These are phyloP conservation scores for Cosmopolites sordidus DNA, from an alignment of 2,888 invertebrate genomes.

Conservation along the genomic window DNA sequence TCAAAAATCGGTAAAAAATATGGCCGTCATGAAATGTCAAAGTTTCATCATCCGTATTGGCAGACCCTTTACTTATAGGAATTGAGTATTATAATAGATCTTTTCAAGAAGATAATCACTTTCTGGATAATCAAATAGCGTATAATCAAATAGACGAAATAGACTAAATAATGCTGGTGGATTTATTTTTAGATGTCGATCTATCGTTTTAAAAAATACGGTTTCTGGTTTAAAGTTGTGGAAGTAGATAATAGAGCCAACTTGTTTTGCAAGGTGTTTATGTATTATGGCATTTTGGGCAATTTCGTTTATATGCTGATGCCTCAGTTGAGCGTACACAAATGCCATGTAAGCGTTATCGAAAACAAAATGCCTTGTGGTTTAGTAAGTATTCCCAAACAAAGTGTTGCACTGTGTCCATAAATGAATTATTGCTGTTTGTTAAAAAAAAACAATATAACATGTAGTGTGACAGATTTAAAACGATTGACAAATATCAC, in stretches of 20 bases:
- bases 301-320: conserved; percentile 32
- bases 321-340: conserved; percentile 30
- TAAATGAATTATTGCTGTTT: too few species aligned
- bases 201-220: conserved; percentile 21
- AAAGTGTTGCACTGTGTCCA: too few species aligned
- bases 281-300: conserved; percentile 32
- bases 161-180: background rate
- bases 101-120: too few species aligned
- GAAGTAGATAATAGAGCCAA: conserved; percentile 31
- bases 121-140: too few species aligned
- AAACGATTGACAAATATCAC: too few species aligned
- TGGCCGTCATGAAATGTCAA: too few species aligned
- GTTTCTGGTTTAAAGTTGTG: conserved; percentile 18
- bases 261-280: conserved; percentile 32
- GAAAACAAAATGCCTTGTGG: conserved; percentile 32
- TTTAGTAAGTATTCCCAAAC: conserved; percentile 27
- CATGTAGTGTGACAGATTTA: too few species aligned
- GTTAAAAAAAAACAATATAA: too few species aligned
- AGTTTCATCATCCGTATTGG: too few species aligned
- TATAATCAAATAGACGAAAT: background rate
- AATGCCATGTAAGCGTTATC: conserved; percentile 30
- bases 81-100: too few species aligned
- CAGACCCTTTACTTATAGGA: too few species aligned
- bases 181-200: conserved; percentile 13
- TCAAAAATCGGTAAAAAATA: too few species aligned